A percentile compares a stretch with the other conserved stretches of the same genome.
Evolutionary conservation across 2,113 vertebrate species (phyloP).

Genomic region (Calidris pugnax): DNA sequence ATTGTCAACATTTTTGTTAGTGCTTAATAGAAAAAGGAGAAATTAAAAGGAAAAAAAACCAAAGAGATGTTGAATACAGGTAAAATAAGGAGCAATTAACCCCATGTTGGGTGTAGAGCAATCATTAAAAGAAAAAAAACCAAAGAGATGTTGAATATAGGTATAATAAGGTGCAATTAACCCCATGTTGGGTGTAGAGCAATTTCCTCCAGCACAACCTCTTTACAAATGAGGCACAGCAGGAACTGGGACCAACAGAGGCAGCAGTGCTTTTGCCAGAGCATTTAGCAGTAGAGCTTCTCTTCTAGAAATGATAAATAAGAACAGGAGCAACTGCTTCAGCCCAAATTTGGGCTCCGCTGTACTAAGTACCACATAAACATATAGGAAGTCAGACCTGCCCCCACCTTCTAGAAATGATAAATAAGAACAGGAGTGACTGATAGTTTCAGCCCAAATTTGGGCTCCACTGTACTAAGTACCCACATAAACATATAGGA

Average conservation of each 20-base stretch:
- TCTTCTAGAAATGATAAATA: not conserved
- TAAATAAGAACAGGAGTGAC: not conserved
- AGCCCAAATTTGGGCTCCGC: too few relatives aligned
- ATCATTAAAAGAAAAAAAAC: not conserved
- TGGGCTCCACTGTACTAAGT: not conserved
- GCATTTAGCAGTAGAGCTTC: not conserved
- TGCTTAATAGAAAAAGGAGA: not conserved
- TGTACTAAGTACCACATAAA: too few relatives aligned
- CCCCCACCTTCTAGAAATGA: not conserved
- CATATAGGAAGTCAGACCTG: not conserved
- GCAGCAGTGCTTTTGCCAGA: not conserved
- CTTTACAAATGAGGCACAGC: not conserved
- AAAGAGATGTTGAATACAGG: not conserved
- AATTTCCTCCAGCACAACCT: not conserved
- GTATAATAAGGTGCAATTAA: slow-evolving; percentile 6
- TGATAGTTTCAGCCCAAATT: not conserved
- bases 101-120: not conserved
- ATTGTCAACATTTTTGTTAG: not conserved
- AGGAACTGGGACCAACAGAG: not conserved
- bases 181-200: not conserved
- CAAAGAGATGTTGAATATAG: not conserved
- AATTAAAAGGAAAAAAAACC: not conserved
- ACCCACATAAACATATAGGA: not conserved
- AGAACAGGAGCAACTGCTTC: not conserved
- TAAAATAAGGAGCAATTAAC: slow-evolving; percentile 10